Base-by-base conservation (phyloP, 2,113 vertebrate genomes). In the Tautogolabrus adspersus region DNA sequence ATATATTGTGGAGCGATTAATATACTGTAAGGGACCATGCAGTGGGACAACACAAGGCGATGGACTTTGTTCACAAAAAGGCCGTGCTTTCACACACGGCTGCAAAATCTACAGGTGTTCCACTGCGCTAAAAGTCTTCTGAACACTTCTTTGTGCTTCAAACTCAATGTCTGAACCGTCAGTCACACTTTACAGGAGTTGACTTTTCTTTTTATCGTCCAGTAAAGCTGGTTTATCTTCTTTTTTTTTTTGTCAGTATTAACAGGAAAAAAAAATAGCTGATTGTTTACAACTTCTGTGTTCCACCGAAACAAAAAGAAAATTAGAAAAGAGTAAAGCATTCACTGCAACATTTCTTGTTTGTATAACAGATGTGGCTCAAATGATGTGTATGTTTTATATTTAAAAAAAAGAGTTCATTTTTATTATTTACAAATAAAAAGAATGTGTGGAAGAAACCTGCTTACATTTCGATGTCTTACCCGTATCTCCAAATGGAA, bases 101-200 rank as follows among this genome's bases (percentile, higher is more conserved):
- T 6, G 5, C 3, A 0, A 94, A 58, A 59, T 23, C 58, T 72
- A 56, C 57, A 55, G 88, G 95, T 93, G 93, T 93, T 94, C 87
- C 93, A 93, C 95, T 94, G 54, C 46, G 74, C 68, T 46, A 16
- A 66, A 94, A 94, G 93, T 94, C 93, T 92, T 95, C 94, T 94
- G 94, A 96, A 96, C 94, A 94, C 93, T 92, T 94, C 94, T 94
- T 92, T 95, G 94, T 96, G 95, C 95, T 97, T 97, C 93, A 94
- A 91, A 95, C 94, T 94, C 91, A 95, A 93, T 87, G 94, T 94
- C 93, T 93, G 64, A 93, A 93, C 92, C 94, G 94, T 96, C 96
- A 82, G 73, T 57, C 70, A 72, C 73, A 19, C 75, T 40, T 79
- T 72, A 73, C 73, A 82, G 67, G 40, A 40, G 93, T 93, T 95